Evolutionary conservation across 1,140 invertebrate species (phyloP), one percentile per base, ranked within the genome.

Genomic region (Lamellibrachia luymesi): DNA sequence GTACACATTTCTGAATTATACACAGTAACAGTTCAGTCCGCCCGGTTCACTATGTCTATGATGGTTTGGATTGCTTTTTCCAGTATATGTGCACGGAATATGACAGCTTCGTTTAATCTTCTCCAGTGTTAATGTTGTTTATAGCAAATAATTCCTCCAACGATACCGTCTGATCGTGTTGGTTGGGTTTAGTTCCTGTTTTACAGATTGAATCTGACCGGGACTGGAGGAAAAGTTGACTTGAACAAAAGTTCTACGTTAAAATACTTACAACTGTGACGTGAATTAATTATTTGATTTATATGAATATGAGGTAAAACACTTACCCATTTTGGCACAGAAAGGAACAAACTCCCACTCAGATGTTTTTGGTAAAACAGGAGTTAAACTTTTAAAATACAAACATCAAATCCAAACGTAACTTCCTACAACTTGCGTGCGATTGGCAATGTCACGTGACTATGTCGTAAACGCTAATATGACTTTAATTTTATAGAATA

Each of bases 361-460:
- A 80, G 25, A 80, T 80, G 64, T 80, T 80, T 22, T 80, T 80
- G 25, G 25, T 80, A 80, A 22, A 6, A 80, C 64, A 17, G 17
- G 52, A 80, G 8, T 80, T 80, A 10, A 80, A 80, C 64, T 80
- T 80, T 80, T 80, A 38, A 80, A 80, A 80, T 80, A 8, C 64
- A 80, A 80, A 80, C 64, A 80, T 80, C 8, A 4, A 80, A 80
- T 80, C 64, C 38, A 38, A 38, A 38, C 64, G 52, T 17, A 80
- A 80, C 64, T 80, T 80, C 64, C 64, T 80, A 80, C 64, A 80
- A 80, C 64, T 80, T 80, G 64, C 64, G 64, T 80, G 64, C 64
- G 64, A 80, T 80, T 80, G 7, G 64, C 64, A 10, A 22, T 80
- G 64, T 80, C 64, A 80, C 64, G 64, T 80, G 64, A 80, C 64